Conservation (phyloP, 2,797 vertebrate species). For the Karalla daura region DNA sequence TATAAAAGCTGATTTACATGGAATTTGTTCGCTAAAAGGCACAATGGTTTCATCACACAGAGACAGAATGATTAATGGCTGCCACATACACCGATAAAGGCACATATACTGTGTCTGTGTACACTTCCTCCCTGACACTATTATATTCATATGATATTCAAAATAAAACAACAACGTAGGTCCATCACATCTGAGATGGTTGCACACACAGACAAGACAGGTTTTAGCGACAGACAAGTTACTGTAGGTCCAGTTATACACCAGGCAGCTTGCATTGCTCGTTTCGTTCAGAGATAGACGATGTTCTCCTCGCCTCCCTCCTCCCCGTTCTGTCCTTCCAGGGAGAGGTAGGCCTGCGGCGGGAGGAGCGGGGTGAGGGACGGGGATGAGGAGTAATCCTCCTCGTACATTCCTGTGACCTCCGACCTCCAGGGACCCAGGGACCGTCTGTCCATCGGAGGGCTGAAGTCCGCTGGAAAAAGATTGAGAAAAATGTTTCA, state of each 20-base stretch:
- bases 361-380: constrained; percentile 71
- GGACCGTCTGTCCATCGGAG: constrained; percentile 41
- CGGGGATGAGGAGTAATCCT: constrained; percentile 62
- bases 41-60: constrained; percentile 53
- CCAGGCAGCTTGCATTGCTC: constrained; percentile 20
- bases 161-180: neutral
- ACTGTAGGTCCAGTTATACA: constrained; percentile 31
- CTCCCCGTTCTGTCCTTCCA: constrained; percentile 77
- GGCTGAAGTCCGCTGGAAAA: constrained; percentile 60
- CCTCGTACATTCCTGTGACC: constrained; percentile 66
- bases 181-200: constrained; percentile 20
- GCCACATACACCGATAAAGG: constrained; percentile 43
- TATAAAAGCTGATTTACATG: constrained; percentile 42
- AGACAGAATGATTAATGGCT: constrained; percentile 35
- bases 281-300: constrained; percentile 76
- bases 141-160: constrained; percentile 35
- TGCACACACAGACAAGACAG: constrained; percentile 20
- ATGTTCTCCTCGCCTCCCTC: constrained; percentile 82
- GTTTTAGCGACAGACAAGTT: constrained; percentile 29
- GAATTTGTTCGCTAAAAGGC: constrained; percentile 61
- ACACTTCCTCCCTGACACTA: constrained; percentile 1
- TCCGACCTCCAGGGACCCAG: constrained; percentile 66
- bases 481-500: constrained; percentile 18
- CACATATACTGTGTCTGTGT: constrained; percentile 38
- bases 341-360: constrained; percentile 70